Base-by-base conservation (phyloP, 2,888 invertebrate genomes). In the Epinotia ramella region DNA sequence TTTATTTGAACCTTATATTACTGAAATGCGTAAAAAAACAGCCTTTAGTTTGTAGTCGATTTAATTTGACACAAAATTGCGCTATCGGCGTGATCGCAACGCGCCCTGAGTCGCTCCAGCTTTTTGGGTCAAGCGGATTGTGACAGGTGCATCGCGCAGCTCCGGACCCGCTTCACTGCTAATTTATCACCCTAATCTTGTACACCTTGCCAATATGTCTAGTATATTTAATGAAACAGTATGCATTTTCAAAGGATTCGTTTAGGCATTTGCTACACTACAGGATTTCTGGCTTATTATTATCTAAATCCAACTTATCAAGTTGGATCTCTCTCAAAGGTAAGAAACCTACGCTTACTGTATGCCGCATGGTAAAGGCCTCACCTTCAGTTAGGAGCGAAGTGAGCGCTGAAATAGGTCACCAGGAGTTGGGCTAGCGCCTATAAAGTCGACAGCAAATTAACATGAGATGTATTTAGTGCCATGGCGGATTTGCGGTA, bases 91-190 rank as follows among this genome's bases (percentile, higher is more conserved):
- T 20, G 57, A 40, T 68, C 83, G 80, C 80, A 81, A 74, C 81
- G 77, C 28, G 24, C n/a, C 49, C 20, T 11, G 65, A 28, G 49
- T n/a, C 65, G 53, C 49, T 49, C 49, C 28, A 66, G 28, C 28
- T 66, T 66, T 80, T 83, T 93, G 90, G 93, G 93, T 93, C 93
- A 93, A 93, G 93, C 89, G 83, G 86, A 83, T 80, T 86, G 87
- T 83, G 85, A 86, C 87, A 84, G 83, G 82, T 83, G 84, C 85
- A 84, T 84, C n/a, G 59, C 56, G n/a, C 46, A 3, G 16, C 49
- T 28, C 11, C 79, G 80, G 80, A 79, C 82, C 82, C 81, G 80
- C 81, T 82, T 79, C 80, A 83, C 69, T 24, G n/a, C 44, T 60
- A 60, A 69, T 60, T 69, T 69, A 69, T 28, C 44, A 28, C 59